Percentiles rank a stretch among this genome's conserved stretches.
Conservation (phyloP, 2,113 vertebrate genomes). For the Notechis scutatus region DNA sequence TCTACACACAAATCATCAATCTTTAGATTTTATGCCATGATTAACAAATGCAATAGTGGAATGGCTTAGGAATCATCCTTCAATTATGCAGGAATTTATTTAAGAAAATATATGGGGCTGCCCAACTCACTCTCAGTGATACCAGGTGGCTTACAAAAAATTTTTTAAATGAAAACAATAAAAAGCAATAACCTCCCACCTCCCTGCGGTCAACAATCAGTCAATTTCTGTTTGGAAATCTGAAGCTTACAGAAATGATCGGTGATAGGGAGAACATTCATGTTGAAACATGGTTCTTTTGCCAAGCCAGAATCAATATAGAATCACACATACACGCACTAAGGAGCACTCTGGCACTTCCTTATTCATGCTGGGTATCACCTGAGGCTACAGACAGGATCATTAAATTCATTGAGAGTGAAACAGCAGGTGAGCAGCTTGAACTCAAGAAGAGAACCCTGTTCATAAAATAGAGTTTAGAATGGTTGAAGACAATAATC, state of each 20-base stretch:
- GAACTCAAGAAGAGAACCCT: not conserved
- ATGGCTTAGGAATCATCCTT: not conserved
- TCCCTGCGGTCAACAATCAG: not conserved
- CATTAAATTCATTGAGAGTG: not conserved
- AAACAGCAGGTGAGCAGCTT: not conserved
- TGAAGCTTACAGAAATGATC: not conserved
- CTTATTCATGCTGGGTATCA: not conserved
- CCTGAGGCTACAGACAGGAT: constrained; percentile 4
- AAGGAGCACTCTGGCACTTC: not conserved
- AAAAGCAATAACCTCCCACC: constrained; percentile 1
- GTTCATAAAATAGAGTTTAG: not conserved
- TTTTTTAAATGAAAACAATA: not conserved
- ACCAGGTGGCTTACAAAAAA: not conserved
- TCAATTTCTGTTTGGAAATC: not conserved
- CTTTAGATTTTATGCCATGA: not conserved
- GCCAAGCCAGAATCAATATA: not conserved
- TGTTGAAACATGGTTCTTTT: not conserved
- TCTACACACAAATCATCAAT: not conserved
- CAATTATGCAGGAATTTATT: not conserved
- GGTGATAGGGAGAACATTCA: not conserved
- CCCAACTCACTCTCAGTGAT: not conserved
- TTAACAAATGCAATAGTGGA: constrained; percentile 32
- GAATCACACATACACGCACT: not conserved
- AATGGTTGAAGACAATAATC: not conserved
- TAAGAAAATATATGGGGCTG: not conserved